phyloP scores from a whole-genome alignment of 1,140 invertebrate species.

The Eufriesea mexicana region DNA sequence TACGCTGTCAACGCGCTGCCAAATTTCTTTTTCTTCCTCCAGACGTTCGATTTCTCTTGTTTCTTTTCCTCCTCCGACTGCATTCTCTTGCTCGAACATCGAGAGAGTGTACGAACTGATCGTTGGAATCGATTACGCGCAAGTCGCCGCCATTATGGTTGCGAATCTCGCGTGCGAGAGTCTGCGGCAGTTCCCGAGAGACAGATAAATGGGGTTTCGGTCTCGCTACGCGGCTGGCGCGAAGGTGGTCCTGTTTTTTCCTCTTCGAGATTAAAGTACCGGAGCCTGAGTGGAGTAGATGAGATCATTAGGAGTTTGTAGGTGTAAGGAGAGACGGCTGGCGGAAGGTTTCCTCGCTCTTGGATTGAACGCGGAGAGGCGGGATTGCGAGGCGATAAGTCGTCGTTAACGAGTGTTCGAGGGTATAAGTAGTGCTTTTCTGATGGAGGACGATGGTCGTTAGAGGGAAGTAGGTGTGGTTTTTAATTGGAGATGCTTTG shows the following conservation, averaged over 20 bases:
- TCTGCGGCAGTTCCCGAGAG: too few relatives aligned
- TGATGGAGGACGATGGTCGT: not conserved
- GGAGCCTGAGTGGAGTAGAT: not conserved
- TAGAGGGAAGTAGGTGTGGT: not conserved
- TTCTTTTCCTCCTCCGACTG: too few relatives aligned
- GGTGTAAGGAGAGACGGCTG: not conserved
- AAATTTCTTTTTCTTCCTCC: too few relatives aligned
- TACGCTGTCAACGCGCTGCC: too few relatives aligned
- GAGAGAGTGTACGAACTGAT: too few relatives aligned
- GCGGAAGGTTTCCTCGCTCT: not conserved
- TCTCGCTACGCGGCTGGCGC: not conserved
- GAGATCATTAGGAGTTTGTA: conserved; percentile 4
- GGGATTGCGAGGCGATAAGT: conserved; percentile 2
- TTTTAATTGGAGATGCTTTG: conserved; percentile 20
- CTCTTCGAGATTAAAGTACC: not conserved
- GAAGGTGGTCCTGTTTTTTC: not conserved
- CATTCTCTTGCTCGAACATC: too few relatives aligned
- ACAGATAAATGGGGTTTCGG: too few relatives aligned
- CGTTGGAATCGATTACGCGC: not conserved
- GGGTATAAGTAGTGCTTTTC: conserved; percentile 9
- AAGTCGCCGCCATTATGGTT: too few relatives aligned
- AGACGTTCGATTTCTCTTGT: too few relatives aligned
- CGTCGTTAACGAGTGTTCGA: conserved; percentile 14
- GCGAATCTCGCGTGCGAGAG: too few relatives aligned
- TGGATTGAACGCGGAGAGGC: not conserved